Evolutionary conservation across 2,888 invertebrate genomes (phyloP), one percentile per base, ranked within the genome.

Genomic region (Euspilapteryx auroguttella): DNA sequence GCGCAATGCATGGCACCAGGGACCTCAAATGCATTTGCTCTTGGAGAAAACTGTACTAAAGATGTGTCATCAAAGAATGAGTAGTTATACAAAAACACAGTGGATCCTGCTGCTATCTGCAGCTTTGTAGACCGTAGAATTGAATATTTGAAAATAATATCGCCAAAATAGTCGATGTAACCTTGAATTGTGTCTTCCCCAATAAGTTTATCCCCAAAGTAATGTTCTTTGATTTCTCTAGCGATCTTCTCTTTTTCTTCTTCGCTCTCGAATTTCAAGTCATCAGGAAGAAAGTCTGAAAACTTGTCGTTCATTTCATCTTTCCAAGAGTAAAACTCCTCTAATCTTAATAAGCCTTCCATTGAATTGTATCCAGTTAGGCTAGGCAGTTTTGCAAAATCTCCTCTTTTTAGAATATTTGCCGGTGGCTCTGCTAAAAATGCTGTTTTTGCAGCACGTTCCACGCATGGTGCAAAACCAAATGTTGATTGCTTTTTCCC

Each of bases 301-400:
- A 37, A 37, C 1, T 30, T 29, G 4, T 27, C 31, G n/a, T 37
- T 31, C 34, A 37, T 34, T 8, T 26, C 21, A 10, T 24, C 17
- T 25, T 31, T 32, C 32, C 33, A 32, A 11, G 20, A 14, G 21
- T 34, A 25, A 11, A 31, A 34, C 6, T 14, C 2, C 2, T 1
- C 1, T 5, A 31, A 12, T 29, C 32, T 30, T 8, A 33, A 22
- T 1, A 32, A 8, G 2, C 37, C 37, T 28, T 37, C 37, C 30
- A 29, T 26, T 11, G 32, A 27, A 1, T 32, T 11, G 1, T 31
- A 31, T 7, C 33, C 34, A 4, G 29, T 28, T 3, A 34, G 22
- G 2, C 30, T 8, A 2, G 37, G 34, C n/a, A 35, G 13, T 17
- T 37, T 34, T 2, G 11, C 26, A 17, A 28, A 34, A 1, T 29